Evolutionary conservation across 2,888 invertebrate species (phyloP).

Genomic region (Troilus luridus): DNA sequence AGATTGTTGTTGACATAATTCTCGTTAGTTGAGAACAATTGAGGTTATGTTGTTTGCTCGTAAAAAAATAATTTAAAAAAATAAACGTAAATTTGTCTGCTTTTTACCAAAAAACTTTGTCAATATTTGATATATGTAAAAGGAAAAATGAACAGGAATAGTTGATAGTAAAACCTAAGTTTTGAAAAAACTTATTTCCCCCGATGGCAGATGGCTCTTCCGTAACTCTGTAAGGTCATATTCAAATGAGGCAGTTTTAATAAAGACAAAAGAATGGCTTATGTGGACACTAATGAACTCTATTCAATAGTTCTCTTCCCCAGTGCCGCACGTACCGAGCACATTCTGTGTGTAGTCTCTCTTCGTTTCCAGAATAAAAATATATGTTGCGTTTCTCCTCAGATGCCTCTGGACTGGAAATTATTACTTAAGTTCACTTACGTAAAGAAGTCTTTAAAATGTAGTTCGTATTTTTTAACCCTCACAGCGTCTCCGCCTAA

Average conservation of each 20-base stretch:
- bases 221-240: slow-evolving; percentile 12
- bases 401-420: neutral
- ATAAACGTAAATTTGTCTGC: too few species aligned
- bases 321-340: neutral
- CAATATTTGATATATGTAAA: too few species aligned
- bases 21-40: too few species aligned
- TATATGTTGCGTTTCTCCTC: slow-evolving; percentile 26
- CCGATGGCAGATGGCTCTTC: neutral
- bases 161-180: neutral
- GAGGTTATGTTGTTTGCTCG: too few species aligned
- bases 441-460: neutral
- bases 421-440: neutral
- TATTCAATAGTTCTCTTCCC: neutral
- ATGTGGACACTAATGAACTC: neutral
- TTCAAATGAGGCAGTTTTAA: slow-evolving; percentile 22
- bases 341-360: neutral
- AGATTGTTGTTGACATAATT: too few species aligned
- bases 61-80: too few species aligned
- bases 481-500: neutral
- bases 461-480: neutral
- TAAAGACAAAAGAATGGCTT: neutral
- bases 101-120: too few species aligned
- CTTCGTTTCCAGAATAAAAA: slow-evolving; percentile 21
- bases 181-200: neutral
- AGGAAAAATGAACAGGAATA: neutral